Conservation (phyloP, 2,113 vertebrate genomes). For the Megaptera novaeangliae region DNA sequence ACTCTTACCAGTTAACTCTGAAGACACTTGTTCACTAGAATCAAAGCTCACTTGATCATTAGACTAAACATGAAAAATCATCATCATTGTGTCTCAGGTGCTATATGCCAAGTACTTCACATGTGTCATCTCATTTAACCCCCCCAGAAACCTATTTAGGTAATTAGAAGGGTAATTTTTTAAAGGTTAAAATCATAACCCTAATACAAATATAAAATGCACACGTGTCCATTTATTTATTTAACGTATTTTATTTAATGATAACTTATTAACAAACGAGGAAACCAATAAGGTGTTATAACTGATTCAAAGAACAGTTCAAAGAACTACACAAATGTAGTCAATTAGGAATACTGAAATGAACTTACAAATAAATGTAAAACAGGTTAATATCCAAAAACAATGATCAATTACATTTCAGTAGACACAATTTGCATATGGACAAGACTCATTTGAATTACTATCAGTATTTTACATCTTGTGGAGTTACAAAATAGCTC, state of each 20-base stretch:
- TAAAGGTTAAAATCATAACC: constrained; percentile 2
- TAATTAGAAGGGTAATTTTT: not conserved
- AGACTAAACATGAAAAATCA: not conserved
- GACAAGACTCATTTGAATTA: not conserved
- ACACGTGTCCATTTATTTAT: not conserved
- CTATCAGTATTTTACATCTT: not conserved
- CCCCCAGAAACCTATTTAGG: not conserved
- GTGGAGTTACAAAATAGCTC: not conserved
- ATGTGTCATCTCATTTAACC: not conserved
- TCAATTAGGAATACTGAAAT: not conserved
- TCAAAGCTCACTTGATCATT: not conserved
- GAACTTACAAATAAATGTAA: not conserved
- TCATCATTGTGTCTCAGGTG: not conserved
- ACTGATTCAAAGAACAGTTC: not conserved
- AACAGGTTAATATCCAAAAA: not conserved
- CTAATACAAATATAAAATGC: not conserved
- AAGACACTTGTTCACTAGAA: not conserved
- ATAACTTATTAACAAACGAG: not conserved
- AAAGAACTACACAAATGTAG: not conserved
- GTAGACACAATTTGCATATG: not conserved
- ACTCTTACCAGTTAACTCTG: not conserved
- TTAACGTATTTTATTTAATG: not conserved
- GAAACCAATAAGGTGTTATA: not conserved
- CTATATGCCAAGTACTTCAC: not conserved
- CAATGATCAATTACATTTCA: not conserved